Percentiles rank a stretch among this genome's conserved stretches.
Conservation (phyloP, 2,113 vertebrate genomes). For the Petromus typicus region DNA sequence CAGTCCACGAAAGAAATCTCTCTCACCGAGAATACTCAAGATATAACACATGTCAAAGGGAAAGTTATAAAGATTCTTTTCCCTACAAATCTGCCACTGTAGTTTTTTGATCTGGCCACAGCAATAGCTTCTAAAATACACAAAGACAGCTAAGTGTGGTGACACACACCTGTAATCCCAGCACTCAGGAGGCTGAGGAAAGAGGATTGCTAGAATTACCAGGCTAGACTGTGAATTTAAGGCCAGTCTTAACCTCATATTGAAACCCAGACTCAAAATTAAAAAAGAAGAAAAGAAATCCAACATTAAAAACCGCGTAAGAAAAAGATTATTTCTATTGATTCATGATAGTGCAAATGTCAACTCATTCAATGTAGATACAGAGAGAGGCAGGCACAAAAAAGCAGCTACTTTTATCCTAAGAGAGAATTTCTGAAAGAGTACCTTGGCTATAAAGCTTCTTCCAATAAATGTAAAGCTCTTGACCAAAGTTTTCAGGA, state of each 20-base stretch:
- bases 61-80: constrained; percentile 28
- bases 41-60: constrained; percentile 4
- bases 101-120: constrained; percentile 3
- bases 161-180: background rate
- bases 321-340: constrained; percentile 43
- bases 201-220: background rate
- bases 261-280: background rate
- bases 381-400: background rate
- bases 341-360: constrained; percentile 10
- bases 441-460: constrained; percentile 16
- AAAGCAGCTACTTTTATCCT: constrained; percentile 26
- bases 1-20: constrained; percentile 14
- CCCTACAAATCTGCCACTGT: constrained; percentile 19
- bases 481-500: constrained; percentile 72
- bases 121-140: constrained; percentile 12
- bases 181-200: background rate
- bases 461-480: constrained; percentile 79
- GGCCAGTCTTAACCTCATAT: background rate
- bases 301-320: background rate
- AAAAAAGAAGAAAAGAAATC: background rate
- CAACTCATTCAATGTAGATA: constrained; percentile 24
- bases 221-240: background rate
- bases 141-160: background rate
- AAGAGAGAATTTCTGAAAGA: background rate
- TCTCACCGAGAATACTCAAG: background rate